Conservation (phyloP, 2,113 vertebrate species). For the Eonycteris spelaea region DNA sequence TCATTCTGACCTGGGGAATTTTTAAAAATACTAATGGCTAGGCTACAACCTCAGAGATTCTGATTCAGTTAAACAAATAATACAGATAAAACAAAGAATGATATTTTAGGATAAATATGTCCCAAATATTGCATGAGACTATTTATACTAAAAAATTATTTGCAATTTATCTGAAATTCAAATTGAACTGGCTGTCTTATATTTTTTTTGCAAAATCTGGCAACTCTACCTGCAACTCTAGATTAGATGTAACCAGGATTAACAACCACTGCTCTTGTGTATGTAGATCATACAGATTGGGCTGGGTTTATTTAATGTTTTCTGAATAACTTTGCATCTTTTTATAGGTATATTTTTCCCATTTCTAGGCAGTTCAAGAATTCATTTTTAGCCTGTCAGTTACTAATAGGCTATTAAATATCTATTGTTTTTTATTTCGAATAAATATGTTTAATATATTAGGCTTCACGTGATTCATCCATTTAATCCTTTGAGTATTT, state of each 20-base stretch:
- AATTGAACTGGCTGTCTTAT: neutral
- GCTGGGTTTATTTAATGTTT: neutral
- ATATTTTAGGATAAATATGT: neutral
- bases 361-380: neutral
- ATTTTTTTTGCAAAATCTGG: neutral
- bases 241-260: neutral
- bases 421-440: conserved; percentile 1
- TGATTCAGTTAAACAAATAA: neutral
- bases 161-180: neutral
- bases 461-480: neutral
- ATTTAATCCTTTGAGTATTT: neutral
- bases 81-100: neutral
- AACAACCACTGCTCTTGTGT: neutral
- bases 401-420: neutral
- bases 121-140: neutral
- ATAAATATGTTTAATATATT: neutral
- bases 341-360: neutral
- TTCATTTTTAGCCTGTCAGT: neutral
- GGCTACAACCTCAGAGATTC: neutral
- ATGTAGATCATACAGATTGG: neutral
- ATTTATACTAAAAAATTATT: neutral
- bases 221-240: neutral
- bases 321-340: conserved; percentile 13
- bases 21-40: neutral
- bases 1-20: neutral